Evolutionary conservation across 2,113 vertebrate species (phyloP), one percentile per base, ranked within the genome.

Genomic region (Narcine bancroftii): DNA sequence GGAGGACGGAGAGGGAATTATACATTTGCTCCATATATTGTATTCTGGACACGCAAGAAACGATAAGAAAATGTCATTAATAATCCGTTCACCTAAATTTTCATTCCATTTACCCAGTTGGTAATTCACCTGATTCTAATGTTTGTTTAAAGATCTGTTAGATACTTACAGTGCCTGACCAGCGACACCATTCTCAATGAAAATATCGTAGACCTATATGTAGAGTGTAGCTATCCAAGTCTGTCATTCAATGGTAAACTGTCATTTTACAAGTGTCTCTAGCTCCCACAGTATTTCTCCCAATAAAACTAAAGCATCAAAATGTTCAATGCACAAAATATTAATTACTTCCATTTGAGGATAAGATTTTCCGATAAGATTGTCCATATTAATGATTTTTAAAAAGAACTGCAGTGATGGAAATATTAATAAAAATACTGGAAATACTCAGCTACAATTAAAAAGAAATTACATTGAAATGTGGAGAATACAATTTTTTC

Each of bases 61-160:
- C 71, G 66, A 47, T 47, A 47, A 91, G 65, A 91, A 91, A 91
- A 91, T 69, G 63, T 91, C 89, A 91, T 91, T 71, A 91, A 91
- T 91, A 91, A 91, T 91, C 89, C 42, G 63, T 71, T 42, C 89
- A 91, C 89, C 89, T 47, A 69, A 91, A 91, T 91, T 69, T 69
- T 91, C 17, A 91, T 91, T 71, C 42, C 89, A 69, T 53, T 89
- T 69, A 91, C 24, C 60, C 42, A 69, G 69, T 91, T 91, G 66
- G 89, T 33, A 91, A 91, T 91, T 91, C 65, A 91, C 89, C 65
- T 91, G 89, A 42, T 91, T 24, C 89, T 45, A 47, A 66, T 66
- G 87, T 91, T 91, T 91, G 89, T 91, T 91, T 69, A 91, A 69
- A 91, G 39, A 91, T 66, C 63, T 91, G 24, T 91, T 91, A 60